Percentiles rank a stretch among this genome's conserved stretches.
Evolutionary conservation across 2,888 invertebrate species (phyloP).

Genomic region (Serripes groenlandicus): DNA sequence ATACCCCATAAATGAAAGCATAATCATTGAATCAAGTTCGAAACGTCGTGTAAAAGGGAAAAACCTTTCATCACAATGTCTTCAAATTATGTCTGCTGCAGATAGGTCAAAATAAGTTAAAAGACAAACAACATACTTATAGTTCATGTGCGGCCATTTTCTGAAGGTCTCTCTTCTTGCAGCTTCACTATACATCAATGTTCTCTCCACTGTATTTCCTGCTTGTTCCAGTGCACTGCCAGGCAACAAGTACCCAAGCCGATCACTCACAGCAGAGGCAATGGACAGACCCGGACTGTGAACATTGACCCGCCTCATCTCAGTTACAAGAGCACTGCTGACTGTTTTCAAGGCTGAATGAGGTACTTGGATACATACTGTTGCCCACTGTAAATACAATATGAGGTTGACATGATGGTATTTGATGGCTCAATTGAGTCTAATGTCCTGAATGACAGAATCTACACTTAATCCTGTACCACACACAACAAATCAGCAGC

Average conservation of each 20-base stretch:
- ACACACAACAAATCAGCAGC: too few relatives aligned
- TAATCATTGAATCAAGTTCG: too few relatives aligned
- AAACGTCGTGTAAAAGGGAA: too few relatives aligned
- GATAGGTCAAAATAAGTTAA: background rate
- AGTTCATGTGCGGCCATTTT: constrained; percentile 98
- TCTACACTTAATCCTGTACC: too few relatives aligned
- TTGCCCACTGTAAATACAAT: constrained; percentile 97
- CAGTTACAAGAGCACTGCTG: constrained; percentile 92
- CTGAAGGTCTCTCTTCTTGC: constrained; percentile 96
- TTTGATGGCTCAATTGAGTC: too few relatives aligned
- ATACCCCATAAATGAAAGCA: too few relatives aligned
- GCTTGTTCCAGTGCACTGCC: constrained; percentile 65
- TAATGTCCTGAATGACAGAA: too few relatives aligned
- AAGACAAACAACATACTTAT: constrained; percentile 90
- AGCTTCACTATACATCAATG: constrained; percentile 95
- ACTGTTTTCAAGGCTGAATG: constrained; percentile 93
- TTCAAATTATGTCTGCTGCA: too few relatives aligned
- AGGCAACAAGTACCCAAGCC: constrained; percentile 87
- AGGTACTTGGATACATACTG: constrained; percentile 93
- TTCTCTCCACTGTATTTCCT: constrained; percentile 84
- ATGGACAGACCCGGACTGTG: constrained; percentile 90
- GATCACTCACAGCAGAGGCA: constrained; percentile 95
- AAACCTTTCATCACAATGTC: too few relatives aligned
- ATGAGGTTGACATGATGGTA: too few relatives aligned
- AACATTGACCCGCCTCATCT: constrained; percentile 91